These are phyloP conservation scores for Diarsia brunnea DNA, from an alignment of 2,888 invertebrate species.

Conservation along the genomic window DNA sequence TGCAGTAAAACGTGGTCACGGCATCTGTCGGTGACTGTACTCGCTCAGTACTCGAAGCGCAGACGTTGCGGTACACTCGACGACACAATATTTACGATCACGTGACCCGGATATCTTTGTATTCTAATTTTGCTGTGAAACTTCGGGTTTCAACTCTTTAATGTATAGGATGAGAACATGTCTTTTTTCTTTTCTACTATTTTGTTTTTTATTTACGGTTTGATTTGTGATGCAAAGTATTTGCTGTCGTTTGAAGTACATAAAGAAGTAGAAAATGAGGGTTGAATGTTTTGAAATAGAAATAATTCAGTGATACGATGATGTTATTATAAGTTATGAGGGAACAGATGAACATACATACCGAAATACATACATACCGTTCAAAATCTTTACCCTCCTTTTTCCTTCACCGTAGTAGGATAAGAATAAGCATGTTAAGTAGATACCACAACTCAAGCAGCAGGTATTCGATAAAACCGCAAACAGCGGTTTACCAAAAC, in stretches of 20 bases:
- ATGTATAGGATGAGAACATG: constrained; percentile 15
- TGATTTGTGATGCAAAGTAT: background rate
- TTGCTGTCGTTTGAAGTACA: background rate
- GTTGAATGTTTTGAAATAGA: background rate
- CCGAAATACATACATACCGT: background rate
- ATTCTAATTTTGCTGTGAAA: constrained; percentile 48
- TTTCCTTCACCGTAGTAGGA: background rate
- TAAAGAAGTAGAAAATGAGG: background rate
- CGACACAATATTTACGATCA: constrained; percentile 67
- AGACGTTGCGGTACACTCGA: constrained; percentile 53
- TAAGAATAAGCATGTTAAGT: background rate
- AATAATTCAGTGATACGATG: background rate
- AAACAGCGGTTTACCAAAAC: constrained; percentile 31
- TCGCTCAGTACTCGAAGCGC: constrained; percentile 33
- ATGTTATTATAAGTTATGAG: background rate
- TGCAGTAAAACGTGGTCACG: constrained; percentile 45
- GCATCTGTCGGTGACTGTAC: constrained; percentile 50
- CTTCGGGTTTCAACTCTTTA: constrained; percentile 29
- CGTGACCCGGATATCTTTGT: constrained; percentile 50
- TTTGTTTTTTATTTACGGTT: background rate
- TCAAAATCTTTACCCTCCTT: background rate
- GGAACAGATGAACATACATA: background rate
- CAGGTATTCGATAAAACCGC: background rate
- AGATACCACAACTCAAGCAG: background rate
- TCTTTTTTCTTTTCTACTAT: constrained; percentile 12